Evolutionary conservation across 2,797 vertebrate species (phyloP), one percentile per base, ranked within the genome.

Genomic region (Alosa sapidissima): DNA sequence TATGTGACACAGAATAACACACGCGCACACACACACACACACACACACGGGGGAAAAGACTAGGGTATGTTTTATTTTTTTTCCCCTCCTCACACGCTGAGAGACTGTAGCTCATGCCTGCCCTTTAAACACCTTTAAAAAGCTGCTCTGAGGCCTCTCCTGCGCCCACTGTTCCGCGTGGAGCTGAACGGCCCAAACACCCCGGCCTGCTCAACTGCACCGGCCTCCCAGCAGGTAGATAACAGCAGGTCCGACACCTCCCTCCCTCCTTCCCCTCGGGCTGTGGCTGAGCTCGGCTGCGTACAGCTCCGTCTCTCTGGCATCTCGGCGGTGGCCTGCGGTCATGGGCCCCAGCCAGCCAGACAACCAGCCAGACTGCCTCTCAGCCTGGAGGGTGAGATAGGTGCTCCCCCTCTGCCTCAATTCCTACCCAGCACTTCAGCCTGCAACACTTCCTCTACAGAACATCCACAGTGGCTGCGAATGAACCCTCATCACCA

Each of bases 71-170:
- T 28, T 28, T 28, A 28, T 28, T 52, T 52, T 52, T 54, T 54
- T 21, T 2, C 52, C 8, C 54, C 54, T 19, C 62, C 24, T 24
- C 24, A 10, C 62, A 9, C 24, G 11, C 62, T 10, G 62, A 10
- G 24, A 65, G 62, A 28, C 62, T 33, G 54, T 19, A 33, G 62
- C 24, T 28, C 24, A 33, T 1, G 9, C 68, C 8, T 28, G 68
- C 68, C 68, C 68, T 72, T 36, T 72, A 72, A 72, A 16, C 68
- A 72, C 68, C 68, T 72, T 41, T 72, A 72, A 41, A 16, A 41
- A 1, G 68, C 68, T 16, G 68, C 68, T 36, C 68, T 36, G 68
- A 36, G 68, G 28, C 68, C 68, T 72, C 68, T 72, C 68, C 68
- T 72, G 68, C 13, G 33, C 68, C 68, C 33, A 72, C 33, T 72